Conservation (phyloP, 2,797 vertebrate genomes). For the Nyctibius grandis region DNA sequence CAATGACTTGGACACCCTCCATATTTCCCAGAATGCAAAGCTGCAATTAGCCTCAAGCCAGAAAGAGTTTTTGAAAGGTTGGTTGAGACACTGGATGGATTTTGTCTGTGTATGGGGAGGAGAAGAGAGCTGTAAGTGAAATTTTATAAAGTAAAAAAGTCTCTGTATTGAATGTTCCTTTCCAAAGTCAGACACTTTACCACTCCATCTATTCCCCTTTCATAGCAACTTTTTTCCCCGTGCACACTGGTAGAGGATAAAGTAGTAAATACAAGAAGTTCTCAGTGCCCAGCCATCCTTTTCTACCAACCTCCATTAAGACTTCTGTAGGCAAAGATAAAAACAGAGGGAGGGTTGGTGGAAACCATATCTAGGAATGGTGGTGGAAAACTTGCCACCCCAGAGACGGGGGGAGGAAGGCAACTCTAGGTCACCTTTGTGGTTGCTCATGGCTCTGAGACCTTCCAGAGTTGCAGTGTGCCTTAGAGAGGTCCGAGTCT, state of each 20-base stretch:
- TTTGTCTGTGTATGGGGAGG: background rate
- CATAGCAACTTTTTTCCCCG: background rate
- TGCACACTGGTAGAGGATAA: constrained; percentile 14
- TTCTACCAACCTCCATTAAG: background rate
- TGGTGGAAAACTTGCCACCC: background rate
- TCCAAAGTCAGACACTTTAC: constrained; percentile 40
- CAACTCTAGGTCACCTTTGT: constrained; percentile 7
- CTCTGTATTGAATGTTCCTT: constrained; percentile 11
- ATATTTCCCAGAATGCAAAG: constrained; percentile 22
- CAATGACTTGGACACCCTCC: background rate
- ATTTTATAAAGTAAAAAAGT: background rate
- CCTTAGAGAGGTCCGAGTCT: background rate
- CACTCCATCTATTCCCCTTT: background rate
- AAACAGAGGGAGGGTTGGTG: background rate
- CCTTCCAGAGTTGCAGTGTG: background rate
- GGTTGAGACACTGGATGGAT: background rate
- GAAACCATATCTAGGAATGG: constrained; percentile 10
- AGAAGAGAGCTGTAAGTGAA: background rate
- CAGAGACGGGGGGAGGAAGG: background rate
- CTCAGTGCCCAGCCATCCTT: background rate
- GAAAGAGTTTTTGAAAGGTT: constrained; percentile 4
- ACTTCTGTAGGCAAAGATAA: background rate
- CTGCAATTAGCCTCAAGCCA: constrained; percentile 49
- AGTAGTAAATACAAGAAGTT: constrained; percentile 1
- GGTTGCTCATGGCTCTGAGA: background rate